Evolutionary conservation across 2,113 vertebrate genomes (phyloP).

Genomic region (Pristiophorus japonicus): DNA sequence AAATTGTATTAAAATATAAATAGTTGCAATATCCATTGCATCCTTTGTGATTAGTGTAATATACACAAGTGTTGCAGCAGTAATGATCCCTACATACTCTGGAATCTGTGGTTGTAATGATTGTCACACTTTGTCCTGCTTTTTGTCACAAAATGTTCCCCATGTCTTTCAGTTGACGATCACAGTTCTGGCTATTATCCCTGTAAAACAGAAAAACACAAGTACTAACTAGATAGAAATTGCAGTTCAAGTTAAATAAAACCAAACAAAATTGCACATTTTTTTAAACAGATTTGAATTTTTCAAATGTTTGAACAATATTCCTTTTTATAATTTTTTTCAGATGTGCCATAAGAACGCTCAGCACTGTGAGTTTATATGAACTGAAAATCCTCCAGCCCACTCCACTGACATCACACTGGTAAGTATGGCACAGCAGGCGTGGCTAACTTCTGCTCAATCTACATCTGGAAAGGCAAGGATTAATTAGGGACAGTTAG

Average conservation of each 20-base stretch:
- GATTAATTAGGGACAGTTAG: too few relatives aligned
- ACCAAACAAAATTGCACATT: neutral
- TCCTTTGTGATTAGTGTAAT: neutral
- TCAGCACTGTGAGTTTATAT: neutral
- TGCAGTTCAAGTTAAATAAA: neutral
- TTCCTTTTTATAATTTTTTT: neutral
- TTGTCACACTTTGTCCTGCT: neutral
- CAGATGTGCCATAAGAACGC: neutral
- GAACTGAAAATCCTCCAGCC: neutral
- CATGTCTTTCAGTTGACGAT: neutral
- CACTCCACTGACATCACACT: neutral
- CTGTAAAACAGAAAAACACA: neutral
- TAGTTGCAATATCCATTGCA: neutral
- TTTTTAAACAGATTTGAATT: neutral
- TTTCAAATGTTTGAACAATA: neutral
- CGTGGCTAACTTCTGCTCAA: neutral
- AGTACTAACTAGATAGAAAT: neutral
- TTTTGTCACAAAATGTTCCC: neutral
- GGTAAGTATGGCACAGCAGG: neutral
- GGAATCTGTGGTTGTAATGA: neutral
- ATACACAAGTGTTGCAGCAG: neutral
- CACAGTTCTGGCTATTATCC: neutral
- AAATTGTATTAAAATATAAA: slow-evolving; percentile 32
- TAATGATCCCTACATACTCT: neutral
- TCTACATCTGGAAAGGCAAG: too few relatives aligned